phyloP scores from a whole-genome alignment of 2,888 invertebrate genomes.

The Caenorhabditis virilis region DNA sequence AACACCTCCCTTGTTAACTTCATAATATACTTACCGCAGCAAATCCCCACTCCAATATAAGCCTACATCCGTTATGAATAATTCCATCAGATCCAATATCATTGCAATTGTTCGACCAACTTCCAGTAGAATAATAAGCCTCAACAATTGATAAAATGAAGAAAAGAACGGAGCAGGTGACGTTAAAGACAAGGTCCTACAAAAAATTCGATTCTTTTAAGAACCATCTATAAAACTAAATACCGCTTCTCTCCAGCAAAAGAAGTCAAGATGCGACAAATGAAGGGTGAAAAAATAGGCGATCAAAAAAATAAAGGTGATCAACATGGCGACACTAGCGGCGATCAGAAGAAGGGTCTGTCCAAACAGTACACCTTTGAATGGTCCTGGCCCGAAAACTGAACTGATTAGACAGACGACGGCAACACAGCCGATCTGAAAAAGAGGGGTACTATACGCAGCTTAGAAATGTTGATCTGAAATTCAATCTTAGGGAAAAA shows the following conservation, averaged over 20 bases:
- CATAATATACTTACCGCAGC: slow-evolving; percentile 66
- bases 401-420: slow-evolving; percentile 60
- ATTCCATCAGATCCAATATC: slow-evolving; percentile 64
- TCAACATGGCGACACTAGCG: slow-evolving; percentile 58
- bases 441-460: slow-evolving; percentile 1
- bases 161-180: slow-evolving; percentile 51
- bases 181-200: slow-evolving; percentile 61
- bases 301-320: slow-evolving; percentile 65
- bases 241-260: slow-evolving; percentile 63
- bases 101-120: slow-evolving; percentile 68
- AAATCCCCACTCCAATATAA: slow-evolving; percentile 66
- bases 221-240: background rate
- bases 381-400: slow-evolving; percentile 67
- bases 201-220: background rate
- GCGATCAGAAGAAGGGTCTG: slow-evolving; percentile 63
- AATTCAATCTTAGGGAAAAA: background rate
- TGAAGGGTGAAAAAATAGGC: slow-evolving; percentile 65
- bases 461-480: too few relatives aligned
- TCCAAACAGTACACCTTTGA: slow-evolving; percentile 65
- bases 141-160: slow-evolving; percentile 60
- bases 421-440: slow-evolving; percentile 57
- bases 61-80: slow-evolving; percentile 64
- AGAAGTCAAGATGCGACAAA: slow-evolving; percentile 60
- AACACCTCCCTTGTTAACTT: too few relatives aligned
- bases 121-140: slow-evolving; percentile 64